These are phyloP conservation scores for Hirtodrosophila duncani DNA, from an alignment of 2,888 invertebrate genomes.

Conservation along the genomic window DNA sequence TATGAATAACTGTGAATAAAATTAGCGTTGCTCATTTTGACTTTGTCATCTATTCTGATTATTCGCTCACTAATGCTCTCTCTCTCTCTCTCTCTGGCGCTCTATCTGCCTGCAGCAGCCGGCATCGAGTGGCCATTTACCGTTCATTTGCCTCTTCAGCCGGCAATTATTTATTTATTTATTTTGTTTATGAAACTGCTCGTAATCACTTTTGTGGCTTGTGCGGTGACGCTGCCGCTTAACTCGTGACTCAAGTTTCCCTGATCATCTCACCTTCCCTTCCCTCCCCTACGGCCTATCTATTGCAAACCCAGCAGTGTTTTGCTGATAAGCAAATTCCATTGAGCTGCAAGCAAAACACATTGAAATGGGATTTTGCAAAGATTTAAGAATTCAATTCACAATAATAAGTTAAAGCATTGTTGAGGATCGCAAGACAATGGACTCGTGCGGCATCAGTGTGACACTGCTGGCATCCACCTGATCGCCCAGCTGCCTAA, in stretches of 20 bases:
- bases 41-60: background rate
- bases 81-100: background rate
- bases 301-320: background rate
- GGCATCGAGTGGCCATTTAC: background rate
- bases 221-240: too few species aligned
- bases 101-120: background rate
- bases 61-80: background rate
- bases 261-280: too few species aligned
- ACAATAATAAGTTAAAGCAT: slow-evolving; percentile 24
- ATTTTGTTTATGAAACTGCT: too few species aligned
- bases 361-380: background rate
- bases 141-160: background rate
- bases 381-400: too few species aligned
- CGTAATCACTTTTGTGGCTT: too few species aligned
- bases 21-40: too few species aligned
- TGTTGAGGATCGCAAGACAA: slow-evolving; percentile 60
- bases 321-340: slow-evolving; percentile 6
- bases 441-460: slow-evolving; percentile 67
- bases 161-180: background rate
- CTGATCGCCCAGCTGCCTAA: slow-evolving; percentile 59
- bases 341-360: background rate
- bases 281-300: too few species aligned
- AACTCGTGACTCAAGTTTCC: too few species aligned
- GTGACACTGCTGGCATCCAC: slow-evolving; percentile 49
- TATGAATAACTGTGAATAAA: too few species aligned